Evolutionary conservation across 2,888 invertebrate genomes (phyloP), one percentile per base, ranked within the genome.

Genomic region (Portevinia maculata): DNA sequence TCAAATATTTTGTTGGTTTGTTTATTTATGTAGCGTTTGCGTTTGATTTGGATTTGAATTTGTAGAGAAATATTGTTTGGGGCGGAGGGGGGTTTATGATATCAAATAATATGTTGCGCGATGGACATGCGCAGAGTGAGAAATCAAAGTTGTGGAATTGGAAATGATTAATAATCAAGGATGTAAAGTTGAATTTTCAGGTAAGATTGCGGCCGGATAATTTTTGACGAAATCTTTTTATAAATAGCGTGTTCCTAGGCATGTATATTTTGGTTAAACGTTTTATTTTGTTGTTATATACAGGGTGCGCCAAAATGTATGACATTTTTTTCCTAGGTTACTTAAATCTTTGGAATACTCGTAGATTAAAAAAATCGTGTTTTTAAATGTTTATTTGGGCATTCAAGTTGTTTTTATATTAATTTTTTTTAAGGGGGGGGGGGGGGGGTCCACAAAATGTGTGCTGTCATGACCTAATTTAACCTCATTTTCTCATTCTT

Each of bases 1-100:
- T 74, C 52, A 69, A 74, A 81, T 74, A 73, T 62, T 78, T 34
- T 57, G 34, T 67, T 39, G 37, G 13, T 67, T 19, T 69, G 64
- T 75, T 69, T 79, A 79, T 64, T 79, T 69, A 37, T 64, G 52
- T 59, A 60, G 48, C 50, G 62, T 34, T 9, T 24, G 39, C 64
- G 69, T 81, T 79, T 74, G 69, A 74, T 69, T 62, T 69, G 9
- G 44, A 59, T 48, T 24, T 24, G 24, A 24, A 24, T 24, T 24
- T 39, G 46, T 39, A 67, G 24, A 28, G 44, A 32, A 55, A 19
- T n/a, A n/a, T 48, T 55, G 55, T 44, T 44, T 60, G 57, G 34
- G 34, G 62, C 32, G 48, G 15, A 15, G 37, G 39, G 48, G 24
- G 46, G 52, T 50, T 41, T 62, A 79, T 62, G 69, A 79, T 74